Percentiles rank a stretch among this genome's conserved stretches.
Evolutionary conservation across 2,888 invertebrate genomes (phyloP).

Genomic region (Drosophila multiciliata): DNA sequence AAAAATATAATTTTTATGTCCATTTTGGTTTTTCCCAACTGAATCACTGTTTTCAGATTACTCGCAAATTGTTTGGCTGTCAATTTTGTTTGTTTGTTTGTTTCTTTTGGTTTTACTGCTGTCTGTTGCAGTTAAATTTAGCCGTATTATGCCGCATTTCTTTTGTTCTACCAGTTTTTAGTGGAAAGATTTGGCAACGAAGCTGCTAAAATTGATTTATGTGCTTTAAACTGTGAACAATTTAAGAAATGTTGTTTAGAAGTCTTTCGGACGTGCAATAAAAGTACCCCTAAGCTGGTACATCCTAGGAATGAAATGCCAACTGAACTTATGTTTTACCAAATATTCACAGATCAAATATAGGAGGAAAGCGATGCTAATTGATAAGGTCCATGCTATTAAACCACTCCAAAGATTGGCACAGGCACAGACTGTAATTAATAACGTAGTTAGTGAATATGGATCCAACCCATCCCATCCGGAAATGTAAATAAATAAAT

Average conservation of each 20-base stretch:
- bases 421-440: too few relatives aligned
- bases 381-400: too few relatives aligned
- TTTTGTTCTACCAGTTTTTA: not conserved
- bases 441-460: too few relatives aligned
- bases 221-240: not conserved
- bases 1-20: not conserved
- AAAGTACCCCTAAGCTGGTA: not conserved
- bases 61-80: not conserved
- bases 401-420: too few relatives aligned
- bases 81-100: not conserved
- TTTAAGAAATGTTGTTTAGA: not conserved
- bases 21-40: not conserved
- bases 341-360: not conserved
- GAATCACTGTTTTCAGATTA: not conserved
- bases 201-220: not conserved
- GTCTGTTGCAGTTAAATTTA: not conserved
- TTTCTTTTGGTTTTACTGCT: not conserved
- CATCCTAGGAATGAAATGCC: not conserved
- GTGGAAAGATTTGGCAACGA: not conserved
- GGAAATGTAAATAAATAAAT: not conserved
- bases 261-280: not conserved
- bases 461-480: not conserved
- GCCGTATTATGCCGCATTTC: not conserved
- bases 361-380: not conserved
- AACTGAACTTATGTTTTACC: not conserved